Evolutionary conservation across 2,888 invertebrate species (phyloP), one percentile per base, ranked within the genome.

Genomic region (Pilophorus perplexus): DNA sequence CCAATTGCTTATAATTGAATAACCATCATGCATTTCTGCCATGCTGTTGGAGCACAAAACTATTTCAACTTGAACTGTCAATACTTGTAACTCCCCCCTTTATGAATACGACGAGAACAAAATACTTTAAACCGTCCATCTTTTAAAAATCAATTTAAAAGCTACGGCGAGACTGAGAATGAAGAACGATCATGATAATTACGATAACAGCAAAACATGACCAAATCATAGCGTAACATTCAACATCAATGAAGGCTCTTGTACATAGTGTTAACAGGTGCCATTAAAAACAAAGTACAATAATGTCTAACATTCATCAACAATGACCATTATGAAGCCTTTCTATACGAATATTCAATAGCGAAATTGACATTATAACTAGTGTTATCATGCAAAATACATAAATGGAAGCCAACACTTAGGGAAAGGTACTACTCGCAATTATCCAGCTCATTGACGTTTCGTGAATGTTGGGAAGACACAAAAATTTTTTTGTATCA

Each of bases 171-270:
- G 33, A 6, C 33, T 12, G 6, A 33, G 6, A 33, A 33, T 33
- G 33, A 33, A 6, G 33, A 33, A 42, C 42, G 59, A 59, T 59
- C 59, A 22, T 27, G 23, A 38, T 18, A 40, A 25, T 40, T 42
- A 59, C 59, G 59, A 59, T 23, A 42, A 23, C n/a, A 59, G 22
- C 40, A 42, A 22, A 20, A 55, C 14, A 59, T 20, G 25, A 55
- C 23, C 25, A 18, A 59, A 59, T 22, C 23, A 59, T 59, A 27
- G 38, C 28, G 27, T 59, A 59, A 59, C 59, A 59, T 59, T 40
- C 59, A 59, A 59, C 59, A 59, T 59, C 59, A 59, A 59, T 59
- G 40, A 57, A 59, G 59, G 59, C 59, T 59, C 59, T 59, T 59
- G 42, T 25, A 59, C 59, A 59, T 59, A 40, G 20, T 27, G 59